A percentile compares a stretch with the other conserved stretches of the same genome.
Conservation (phyloP, 2,888 invertebrate genomes). For the Tetrapedia diversipes region DNA sequence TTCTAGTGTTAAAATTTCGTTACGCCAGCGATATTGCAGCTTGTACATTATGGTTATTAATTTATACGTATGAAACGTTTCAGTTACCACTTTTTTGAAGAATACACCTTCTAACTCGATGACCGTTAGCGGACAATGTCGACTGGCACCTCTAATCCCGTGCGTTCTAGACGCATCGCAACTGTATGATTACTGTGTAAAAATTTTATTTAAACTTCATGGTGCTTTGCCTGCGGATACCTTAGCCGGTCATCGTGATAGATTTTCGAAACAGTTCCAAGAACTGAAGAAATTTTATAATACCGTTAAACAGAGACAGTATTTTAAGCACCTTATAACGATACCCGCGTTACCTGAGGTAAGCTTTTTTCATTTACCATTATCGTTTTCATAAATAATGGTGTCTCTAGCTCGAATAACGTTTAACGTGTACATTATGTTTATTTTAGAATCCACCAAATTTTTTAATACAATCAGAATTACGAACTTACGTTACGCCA, state of each 20-base stretch:
- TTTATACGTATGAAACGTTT: slow-evolving; percentile 66
- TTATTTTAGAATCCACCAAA: slow-evolving; percentile 92
- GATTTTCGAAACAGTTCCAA: slow-evolving; percentile 95
- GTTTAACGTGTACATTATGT: neutral
- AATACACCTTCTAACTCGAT: slow-evolving; percentile 97
- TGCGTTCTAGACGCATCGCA: slow-evolving; percentile 98
- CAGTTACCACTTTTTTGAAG: slow-evolving; percentile 97
- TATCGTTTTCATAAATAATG: neutral
- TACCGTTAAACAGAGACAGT: slow-evolving; percentile 96
- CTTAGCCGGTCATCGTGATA: slow-evolving; percentile 93
- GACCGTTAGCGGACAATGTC: slow-evolving; percentile 98
- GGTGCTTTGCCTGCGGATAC: slow-evolving; percentile 95
- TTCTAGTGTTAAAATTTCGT: neutral
- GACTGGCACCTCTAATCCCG: slow-evolving; percentile 96
- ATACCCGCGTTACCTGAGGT: slow-evolving; percentile 96
- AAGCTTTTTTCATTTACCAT: slow-evolving; percentile 57
- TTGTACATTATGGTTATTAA: neutral
- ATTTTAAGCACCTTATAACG: slow-evolving; percentile 97
- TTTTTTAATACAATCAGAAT: slow-evolving; percentile 95
- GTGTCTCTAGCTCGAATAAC: neutral
- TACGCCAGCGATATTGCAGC: slow-evolving; percentile 7
- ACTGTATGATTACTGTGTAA: slow-evolving; percentile 98
- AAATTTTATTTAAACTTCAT: slow-evolving; percentile 97
- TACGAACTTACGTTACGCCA: slow-evolving; percentile 96
- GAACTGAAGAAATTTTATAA: slow-evolving; percentile 96